Evolutionary conservation across 2,888 invertebrate species (phyloP), one percentile per base, ranked within the genome.

Genomic region (Machimus atricapillus): DNA sequence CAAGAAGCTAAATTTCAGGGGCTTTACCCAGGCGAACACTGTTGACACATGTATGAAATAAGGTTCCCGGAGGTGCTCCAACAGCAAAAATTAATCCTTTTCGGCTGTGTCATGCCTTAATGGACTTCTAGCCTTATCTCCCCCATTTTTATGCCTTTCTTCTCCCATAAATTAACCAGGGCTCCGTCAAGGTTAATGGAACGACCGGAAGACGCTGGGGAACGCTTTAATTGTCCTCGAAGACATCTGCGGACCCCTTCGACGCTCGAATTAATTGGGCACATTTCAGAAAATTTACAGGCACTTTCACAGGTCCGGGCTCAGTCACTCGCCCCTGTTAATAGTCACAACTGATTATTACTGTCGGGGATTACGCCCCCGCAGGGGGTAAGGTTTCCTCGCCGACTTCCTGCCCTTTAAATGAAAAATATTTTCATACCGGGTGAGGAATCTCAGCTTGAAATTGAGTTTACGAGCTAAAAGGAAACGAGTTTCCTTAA

Each of bases 41-140:
- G 85, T 74, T 85, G 74, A 85, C 73, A 85, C 19, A 46, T 85
- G 74, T 85, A 85, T 85, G 85, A 74, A 85, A 85, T 85, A 74
- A 43, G 74, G 74, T 85, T 23, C n/a, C 43, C 1, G 5, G 43
- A 23, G 74, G 31, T 23, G 31, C 46, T 74, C n/a, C 23, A 74
- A 85, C 85, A 85, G 85, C 23, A 74, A 58, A 40, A 85, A 85
- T 85, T 73, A 85, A 85, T 85, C 85, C 74, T 74, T 85, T 85
- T 85, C 52, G 74, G 74, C 73, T 27, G n/a, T 23, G 85, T 85
- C 74, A 74, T 74, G 43, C 74, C 31, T 43, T 74, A 85, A 85
- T 85, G 83, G 83, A 74, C 31, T 74, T 27, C 37, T 23, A 9
- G 66, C 66, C 66, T 12, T 66, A 66, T 66, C 27, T 23, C 27